A percentile compares a stretch with the other conserved stretches of the same genome.
Conservation (phyloP, 2,888 invertebrate species). For the Hermaeophaga mercurialis region DNA sequence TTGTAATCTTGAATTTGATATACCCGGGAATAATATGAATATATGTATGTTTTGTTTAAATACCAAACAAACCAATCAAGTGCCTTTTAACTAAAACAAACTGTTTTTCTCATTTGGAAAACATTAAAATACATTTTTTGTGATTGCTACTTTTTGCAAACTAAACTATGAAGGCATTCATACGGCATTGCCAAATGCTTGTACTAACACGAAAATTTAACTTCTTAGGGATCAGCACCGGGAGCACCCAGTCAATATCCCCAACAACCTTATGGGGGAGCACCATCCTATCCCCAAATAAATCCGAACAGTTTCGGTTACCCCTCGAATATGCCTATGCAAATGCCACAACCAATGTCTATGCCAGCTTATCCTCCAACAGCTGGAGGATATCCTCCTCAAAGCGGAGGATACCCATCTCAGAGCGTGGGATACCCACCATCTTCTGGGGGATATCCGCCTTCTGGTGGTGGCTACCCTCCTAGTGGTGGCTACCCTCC, state of each 20-base stretch:
- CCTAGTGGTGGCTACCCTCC: slow-evolving; percentile 32
- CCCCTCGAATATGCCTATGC: slow-evolving; percentile 54
- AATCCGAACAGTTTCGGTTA: slow-evolving; percentile 61
- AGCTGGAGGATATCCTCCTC: slow-evolving; percentile 48
- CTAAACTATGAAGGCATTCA: too few relatives aligned
- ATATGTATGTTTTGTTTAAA: too few relatives aligned
- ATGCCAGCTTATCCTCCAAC: slow-evolving; percentile 44
- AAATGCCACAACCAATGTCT: slow-evolving; percentile 61
- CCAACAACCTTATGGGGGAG: slow-evolving; percentile 45
- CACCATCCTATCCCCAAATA: slow-evolving; percentile 55
- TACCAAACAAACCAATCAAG: too few relatives aligned
- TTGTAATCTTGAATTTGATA: too few relatives aligned
- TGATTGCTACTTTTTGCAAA: neutral
- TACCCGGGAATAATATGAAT: too few relatives aligned
- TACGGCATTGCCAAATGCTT: too few relatives aligned
- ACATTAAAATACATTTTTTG: too few relatives aligned
- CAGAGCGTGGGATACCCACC: slow-evolving; percentile 32
- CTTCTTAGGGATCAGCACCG: slow-evolving; percentile 44
- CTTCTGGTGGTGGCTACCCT: slow-evolving; percentile 29
- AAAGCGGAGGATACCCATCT: slow-evolving; percentile 38
- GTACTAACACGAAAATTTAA: slow-evolving; percentile 11
- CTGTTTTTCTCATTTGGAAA: too few relatives aligned
- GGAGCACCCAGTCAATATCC: slow-evolving; percentile 44
- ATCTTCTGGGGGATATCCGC: slow-evolving; percentile 32
- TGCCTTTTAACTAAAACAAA: too few relatives aligned